phyloP scores from a whole-genome alignment of 2,113 vertebrate species.

The Martes martes region DNA sequence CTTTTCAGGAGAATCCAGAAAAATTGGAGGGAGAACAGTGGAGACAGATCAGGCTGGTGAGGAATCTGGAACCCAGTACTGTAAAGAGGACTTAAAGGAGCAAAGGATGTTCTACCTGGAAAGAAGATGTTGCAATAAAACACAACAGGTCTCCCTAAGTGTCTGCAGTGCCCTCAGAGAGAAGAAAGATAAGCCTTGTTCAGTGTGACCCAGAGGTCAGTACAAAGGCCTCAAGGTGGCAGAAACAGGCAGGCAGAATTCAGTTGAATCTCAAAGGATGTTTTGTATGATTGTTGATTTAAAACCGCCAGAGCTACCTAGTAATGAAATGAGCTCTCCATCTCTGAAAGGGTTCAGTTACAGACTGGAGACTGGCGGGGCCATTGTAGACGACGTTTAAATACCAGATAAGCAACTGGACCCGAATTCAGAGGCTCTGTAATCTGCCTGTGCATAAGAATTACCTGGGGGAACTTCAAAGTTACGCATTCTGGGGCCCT shows the following conservation, averaged over 20 bases:
- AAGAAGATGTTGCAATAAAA: not conserved
- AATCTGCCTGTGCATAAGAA: not conserved
- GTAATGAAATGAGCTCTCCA: not conserved
- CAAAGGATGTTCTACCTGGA: not conserved
- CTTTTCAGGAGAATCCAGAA: not conserved
- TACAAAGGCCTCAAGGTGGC: not conserved
- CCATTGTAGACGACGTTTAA: not conserved
- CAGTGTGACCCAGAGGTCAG: not conserved
- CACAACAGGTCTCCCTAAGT: not conserved
- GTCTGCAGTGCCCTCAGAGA: not conserved
- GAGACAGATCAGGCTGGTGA: not conserved
- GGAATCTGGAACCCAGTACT: not conserved
- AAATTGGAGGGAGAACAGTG: not conserved
- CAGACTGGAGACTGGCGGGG: not conserved
- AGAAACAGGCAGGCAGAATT: not conserved
- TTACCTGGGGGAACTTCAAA: not conserved
- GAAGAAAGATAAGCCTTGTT: conserved; percentile 17
- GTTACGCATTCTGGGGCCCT: not conserved
- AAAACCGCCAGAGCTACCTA: not conserved
- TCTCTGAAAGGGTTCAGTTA: not conserved
- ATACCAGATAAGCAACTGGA: not conserved
- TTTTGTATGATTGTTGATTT: not conserved
- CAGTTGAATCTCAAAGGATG: not conserved
- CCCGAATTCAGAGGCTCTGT: not conserved
- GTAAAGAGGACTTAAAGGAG: not conserved